phyloP scores from a whole-genome alignment of 2,113 vertebrate species.

The Rafetus swinhoei region DNA sequence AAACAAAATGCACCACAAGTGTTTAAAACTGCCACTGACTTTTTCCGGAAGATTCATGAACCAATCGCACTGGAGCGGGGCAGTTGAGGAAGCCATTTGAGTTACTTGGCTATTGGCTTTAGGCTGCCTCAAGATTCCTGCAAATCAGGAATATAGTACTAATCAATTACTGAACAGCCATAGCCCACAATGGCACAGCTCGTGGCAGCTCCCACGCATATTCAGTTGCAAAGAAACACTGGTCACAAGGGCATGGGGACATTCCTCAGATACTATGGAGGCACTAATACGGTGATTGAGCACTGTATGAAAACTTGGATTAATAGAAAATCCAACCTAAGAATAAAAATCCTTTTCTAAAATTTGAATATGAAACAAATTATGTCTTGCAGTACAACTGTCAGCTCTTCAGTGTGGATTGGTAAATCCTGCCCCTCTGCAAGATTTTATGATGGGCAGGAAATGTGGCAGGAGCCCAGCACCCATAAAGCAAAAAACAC shows the following conservation, averaged over 20 bases:
- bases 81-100: neutral
- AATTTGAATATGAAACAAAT: neutral
- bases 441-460: neutral
- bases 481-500: neutral
- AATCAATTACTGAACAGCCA: neutral
- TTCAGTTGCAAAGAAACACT: neutral
- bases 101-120: neutral
- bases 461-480: neutral
- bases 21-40: neutral
- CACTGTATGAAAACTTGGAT: neutral
- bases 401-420: neutral
- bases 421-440: neutral
- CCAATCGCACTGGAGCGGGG: neutral
- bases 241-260: neutral
- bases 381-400: neutral
- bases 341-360: neutral
- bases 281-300: neutral
- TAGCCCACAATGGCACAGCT: neutral
- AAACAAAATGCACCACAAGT: neutral
- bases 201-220: neutral
- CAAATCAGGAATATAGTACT: neutral
- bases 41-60: neutral
- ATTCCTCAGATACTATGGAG: neutral
- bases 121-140: neutral
- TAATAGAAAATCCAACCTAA: neutral